These are phyloP conservation scores for Sphaeridia pumilis DNA, from an alignment of 2,888 invertebrate species.

Conservation along the genomic window DNA sequence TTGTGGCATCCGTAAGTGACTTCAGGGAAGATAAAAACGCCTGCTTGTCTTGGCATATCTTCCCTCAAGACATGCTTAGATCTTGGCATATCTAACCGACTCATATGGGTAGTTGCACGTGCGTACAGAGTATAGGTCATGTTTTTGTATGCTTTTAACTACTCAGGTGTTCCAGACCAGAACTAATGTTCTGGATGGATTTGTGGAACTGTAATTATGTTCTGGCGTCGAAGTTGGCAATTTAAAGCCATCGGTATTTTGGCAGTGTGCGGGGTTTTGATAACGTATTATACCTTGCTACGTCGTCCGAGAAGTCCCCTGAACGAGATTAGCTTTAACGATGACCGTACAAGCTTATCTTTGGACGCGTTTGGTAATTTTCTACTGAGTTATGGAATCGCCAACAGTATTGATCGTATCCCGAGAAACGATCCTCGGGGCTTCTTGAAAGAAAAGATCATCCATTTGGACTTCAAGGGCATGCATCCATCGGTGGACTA, in stretches of 20 bases:
- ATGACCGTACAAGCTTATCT: background rate
- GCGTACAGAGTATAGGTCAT: no score
- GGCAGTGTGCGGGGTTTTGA: background rate
- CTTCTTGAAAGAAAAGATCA: slow-evolving; percentile 46
- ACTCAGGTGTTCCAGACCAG: no score
- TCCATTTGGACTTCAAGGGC: slow-evolving; percentile 76
- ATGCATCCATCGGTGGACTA: slow-evolving; percentile 60
- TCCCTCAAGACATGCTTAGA: no score
- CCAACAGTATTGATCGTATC: background rate
- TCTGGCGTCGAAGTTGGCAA: background rate
- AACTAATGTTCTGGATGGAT: no score
- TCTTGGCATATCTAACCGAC: no score
- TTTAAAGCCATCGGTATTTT: background rate
- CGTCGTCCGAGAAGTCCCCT: background rate
- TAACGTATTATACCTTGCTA: background rate
- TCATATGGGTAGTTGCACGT: no score
- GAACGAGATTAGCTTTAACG: background rate
- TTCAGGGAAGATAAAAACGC: no score
- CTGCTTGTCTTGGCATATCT: no score
- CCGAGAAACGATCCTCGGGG: slow-evolving; percentile 5
- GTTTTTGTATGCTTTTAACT: no score
- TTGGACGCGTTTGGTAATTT: background rate
- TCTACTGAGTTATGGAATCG: background rate
- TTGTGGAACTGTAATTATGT: background rate
- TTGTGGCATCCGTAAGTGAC: no score